These are phyloP conservation scores for Monarcha castaneiventris DNA, from an alignment of 2,113 vertebrate species.

Conservation along the genomic window DNA sequence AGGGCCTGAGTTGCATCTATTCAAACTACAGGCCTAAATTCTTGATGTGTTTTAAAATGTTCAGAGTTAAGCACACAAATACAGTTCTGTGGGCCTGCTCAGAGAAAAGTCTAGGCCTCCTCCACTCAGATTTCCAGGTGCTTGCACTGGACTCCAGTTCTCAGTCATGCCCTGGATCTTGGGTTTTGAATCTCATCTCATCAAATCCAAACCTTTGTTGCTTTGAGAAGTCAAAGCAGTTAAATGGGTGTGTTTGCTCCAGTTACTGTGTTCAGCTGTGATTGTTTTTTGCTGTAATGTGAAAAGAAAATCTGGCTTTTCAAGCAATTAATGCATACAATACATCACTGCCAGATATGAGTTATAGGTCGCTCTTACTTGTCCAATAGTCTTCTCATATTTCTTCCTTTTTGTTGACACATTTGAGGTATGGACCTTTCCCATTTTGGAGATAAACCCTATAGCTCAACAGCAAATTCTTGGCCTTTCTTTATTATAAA, in stretches of 20 bases:
- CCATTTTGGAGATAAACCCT: conserved; percentile 65
- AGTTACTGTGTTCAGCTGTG: conserved; percentile 36
- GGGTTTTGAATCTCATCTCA: neutral
- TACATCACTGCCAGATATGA: conserved; percentile 44
- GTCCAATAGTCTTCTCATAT: conserved; percentile 36
- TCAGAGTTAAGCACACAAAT: neutral
- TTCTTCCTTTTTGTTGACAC: conserved; percentile 44
- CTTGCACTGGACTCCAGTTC: neutral
- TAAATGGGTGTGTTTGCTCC: conserved; percentile 3
- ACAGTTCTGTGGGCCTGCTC: neutral
- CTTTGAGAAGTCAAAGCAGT: neutral
- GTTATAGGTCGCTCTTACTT: conserved; percentile 39
- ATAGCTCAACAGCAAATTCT: conserved; percentile 68
- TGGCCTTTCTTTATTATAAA: conserved; percentile 64
- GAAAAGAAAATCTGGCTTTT: conserved; percentile 61
- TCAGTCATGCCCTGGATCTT: neutral
- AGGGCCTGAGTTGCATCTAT: neutral
- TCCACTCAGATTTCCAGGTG: neutral
- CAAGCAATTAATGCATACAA: conserved; percentile 46
- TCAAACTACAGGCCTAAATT: neutral
- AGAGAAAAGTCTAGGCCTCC: neutral
- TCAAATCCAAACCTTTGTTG: neutral
- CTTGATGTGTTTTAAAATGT: neutral
- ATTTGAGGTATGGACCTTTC: conserved; percentile 50
- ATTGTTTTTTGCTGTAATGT: conserved; percentile 47